Base-by-base conservation (phyloP, 2,888 invertebrate genomes). In the Idaea straminata region DNA sequence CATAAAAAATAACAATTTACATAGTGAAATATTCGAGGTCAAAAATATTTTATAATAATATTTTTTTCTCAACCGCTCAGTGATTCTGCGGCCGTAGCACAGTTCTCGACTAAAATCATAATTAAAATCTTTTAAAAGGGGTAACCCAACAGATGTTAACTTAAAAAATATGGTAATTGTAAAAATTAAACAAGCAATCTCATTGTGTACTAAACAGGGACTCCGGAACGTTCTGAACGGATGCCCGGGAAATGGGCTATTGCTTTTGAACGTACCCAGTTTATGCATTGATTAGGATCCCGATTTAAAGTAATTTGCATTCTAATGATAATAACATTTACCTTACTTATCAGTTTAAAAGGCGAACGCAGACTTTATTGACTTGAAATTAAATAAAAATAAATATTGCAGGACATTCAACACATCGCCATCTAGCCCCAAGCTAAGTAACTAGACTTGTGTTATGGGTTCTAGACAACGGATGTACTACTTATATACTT, bases 271-370 rank as follows among this genome's bases (percentile, higher is more conserved):
- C 82, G 84, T 82, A 83, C 79, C 78, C 80, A 85, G 82, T 83
- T 86, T 83, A 85, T 83, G 85, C 84, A 86, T 81, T 83, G 87
- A 88, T 88, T 86, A 84, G 78, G 83, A 88, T 88, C 87, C 80
- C 74, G 83, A 88, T 88, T 89, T 87, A 87, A 83, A 84, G 82
- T 87, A 84, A 88, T 87, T 88, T 85, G 83, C 83, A 82, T 80
- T 81, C 82, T 81, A 83, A 85, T 82, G 84, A 77, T 86, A 85
- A 85, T 83, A 79, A 80, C 79, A 82, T 82, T 82, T 47, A 47
- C 47, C 13, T 47, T 47, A 47, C 47, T 47, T 47, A 47, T 10
- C 0, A 47, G 3, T 4, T 36, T 36, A 3, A 25, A 25, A 36
- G 77, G 81, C 81, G 64, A 57, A 61, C 34, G 60, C 61, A 63